Base-by-base conservation (phyloP, 2,113 vertebrate species). In the Gopherus flavomarginatus region DNA sequence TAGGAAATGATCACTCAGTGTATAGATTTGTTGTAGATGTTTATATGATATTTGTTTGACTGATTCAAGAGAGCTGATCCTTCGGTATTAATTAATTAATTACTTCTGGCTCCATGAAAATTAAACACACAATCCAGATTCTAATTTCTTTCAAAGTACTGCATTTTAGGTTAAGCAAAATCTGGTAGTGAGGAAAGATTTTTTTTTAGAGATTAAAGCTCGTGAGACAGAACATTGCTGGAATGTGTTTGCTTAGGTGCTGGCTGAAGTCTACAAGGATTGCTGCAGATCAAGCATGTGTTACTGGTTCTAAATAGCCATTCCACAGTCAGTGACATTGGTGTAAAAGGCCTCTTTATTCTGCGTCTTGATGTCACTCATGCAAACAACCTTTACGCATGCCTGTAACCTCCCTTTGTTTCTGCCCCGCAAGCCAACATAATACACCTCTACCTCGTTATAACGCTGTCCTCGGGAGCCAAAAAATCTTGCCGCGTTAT, bases 21-120 rank as follows among this genome's bases (percentile, higher is more conserved):
- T 47, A 7, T 31, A 77, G 47, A 81, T 83, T 79, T 86, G 22
- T 4, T 87, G 44, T 13, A 90, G 29, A 56, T 19, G 62, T 59
- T 86, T 56, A 14, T 87, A 17, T 47, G 44, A 78, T 5, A 82
- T 79, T 53, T 65, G 42, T 79, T 57, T 78, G 42, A 91, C 35
- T 87, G 21, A 89, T 94, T 93, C 50, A 27, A 29, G 3, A 86
- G 38, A 94, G 14, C 4, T 31, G 5, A 27, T n/a, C 1, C 42
- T 87, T 85, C 35, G 54, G 57, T 85, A 72, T 1, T 54, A 81
- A 83, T 42, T 29, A 3, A 52, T 52, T 52, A 17, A 52, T 53
- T 49, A 85, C 22, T 78, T 81, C 62, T 87, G 77, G n/a, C 35
- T 87, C 59, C 80, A 47, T 47, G 42, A 90, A 93, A 95, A 50